Evolutionary conservation across 2,797 vertebrate genomes (phyloP).

Genomic region (Poecilia picta): DNA sequence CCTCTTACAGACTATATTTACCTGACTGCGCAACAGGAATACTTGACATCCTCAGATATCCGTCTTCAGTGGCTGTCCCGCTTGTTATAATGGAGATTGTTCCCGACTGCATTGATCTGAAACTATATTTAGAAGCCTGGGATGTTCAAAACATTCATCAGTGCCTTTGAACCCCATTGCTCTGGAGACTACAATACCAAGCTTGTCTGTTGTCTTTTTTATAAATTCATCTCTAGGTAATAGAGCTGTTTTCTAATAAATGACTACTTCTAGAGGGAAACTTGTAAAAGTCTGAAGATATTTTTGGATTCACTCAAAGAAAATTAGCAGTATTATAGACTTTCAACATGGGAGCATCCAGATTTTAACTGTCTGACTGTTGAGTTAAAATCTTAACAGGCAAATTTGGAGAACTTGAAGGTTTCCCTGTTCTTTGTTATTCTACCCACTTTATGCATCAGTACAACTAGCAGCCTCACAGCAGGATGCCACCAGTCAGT

Average conservation of each 20-base stretch:
- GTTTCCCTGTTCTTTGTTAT: neutral
- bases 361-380: neutral
- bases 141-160: conserved; percentile 60
- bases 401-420: neutral
- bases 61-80: conserved; percentile 34
- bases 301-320: conserved; percentile 12
- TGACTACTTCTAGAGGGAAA: conserved; percentile 31
- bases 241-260: conserved; percentile 29
- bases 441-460: neutral
- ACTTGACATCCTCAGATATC: conserved; percentile 57
- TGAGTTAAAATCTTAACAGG: too few relatives aligned
- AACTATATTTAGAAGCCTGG: conserved; percentile 67
- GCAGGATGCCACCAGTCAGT: neutral
- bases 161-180: conserved; percentile 36
- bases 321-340: conserved; percentile 20
- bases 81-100: conserved; percentile 57
- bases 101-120: conserved; percentile 70
- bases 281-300: conserved; percentile 25
- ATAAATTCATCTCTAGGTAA: conserved; percentile 34
- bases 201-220: conserved; percentile 19
- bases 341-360: neutral
- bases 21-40: conserved; percentile 44
- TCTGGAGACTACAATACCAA: conserved; percentile 32
- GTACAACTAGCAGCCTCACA: neutral
- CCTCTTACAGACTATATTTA: conserved; percentile 62